Evolutionary conservation across 2,888 invertebrate species (phyloP).

Genomic region (Odontocolon sp.): DNA sequence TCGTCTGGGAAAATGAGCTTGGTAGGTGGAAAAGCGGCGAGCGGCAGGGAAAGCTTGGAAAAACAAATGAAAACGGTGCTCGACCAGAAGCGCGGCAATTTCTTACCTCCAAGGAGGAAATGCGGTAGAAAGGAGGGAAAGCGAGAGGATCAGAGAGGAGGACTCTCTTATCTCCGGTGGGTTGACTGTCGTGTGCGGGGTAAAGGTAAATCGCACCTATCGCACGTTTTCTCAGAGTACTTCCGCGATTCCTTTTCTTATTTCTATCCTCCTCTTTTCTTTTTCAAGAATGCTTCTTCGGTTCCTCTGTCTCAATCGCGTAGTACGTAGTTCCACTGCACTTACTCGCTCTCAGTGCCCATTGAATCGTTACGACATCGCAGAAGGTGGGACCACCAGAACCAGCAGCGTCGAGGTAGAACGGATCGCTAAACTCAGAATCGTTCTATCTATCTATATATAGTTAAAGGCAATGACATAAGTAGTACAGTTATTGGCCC

Average conservation of each 20-base stretch:
- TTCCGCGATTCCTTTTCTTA: constrained; percentile 21
- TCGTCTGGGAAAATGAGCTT: not conserved
- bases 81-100: constrained; percentile 54
- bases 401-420: constrained; percentile 32
- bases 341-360: constrained; percentile 52
- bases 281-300: not conserved
- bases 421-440: constrained; percentile 47
- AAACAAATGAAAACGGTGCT: constrained; percentile 62
- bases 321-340: constrained; percentile 46
- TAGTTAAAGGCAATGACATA: no score
- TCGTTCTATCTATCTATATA: constrained; percentile 37
- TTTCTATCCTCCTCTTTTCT: not conserved
- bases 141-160: constrained; percentile 36
- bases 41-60: constrained; percentile 29
- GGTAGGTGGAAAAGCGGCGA: not conserved
- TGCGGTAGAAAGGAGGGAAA: not conserved
- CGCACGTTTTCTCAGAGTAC: constrained; percentile 50
- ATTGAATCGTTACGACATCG: constrained; percentile 59
- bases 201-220: constrained; percentile 57
- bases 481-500: no score
- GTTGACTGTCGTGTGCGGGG: not conserved
- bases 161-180: constrained; percentile 45
- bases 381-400: constrained; percentile 19
- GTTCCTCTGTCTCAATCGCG: constrained; percentile 46
- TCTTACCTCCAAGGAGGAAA: constrained; percentile 36